Percentiles rank a stretch among this genome's conserved stretches.
Conservation (phyloP, 2,797 vertebrate genomes). For the Tapirus indicus region DNA sequence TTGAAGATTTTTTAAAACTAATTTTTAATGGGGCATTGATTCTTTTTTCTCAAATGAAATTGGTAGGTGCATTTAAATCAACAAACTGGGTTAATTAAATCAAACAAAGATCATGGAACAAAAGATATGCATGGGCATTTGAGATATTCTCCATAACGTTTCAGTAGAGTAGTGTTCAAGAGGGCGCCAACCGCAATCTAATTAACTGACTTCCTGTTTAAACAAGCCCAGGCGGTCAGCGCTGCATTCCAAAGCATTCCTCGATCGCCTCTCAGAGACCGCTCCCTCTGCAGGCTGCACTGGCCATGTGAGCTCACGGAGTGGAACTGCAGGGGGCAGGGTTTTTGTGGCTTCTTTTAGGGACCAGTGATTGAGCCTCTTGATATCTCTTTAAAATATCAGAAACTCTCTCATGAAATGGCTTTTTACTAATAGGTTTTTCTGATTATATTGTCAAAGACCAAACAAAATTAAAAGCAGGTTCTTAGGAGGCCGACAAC, state of each 20-base stretch:
- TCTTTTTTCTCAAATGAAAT: slow-evolving; percentile 54
- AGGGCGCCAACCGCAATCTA: slow-evolving; percentile 24
- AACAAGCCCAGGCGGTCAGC: neutral
- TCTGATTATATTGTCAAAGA: slow-evolving; percentile 87
- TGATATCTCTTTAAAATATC: slow-evolving; percentile 81
- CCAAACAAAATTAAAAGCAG: slow-evolving; percentile 88
- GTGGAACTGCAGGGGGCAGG: neutral
- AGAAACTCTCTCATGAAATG: slow-evolving; percentile 80
- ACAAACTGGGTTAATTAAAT: slow-evolving; percentile 1
- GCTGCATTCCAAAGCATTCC: slow-evolving; percentile 43
- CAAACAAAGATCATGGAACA: neutral
- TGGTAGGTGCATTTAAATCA: neutral
- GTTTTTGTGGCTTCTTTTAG: slow-evolving; percentile 39
- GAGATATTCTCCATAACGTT: slow-evolving; percentile 34
- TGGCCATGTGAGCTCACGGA: neutral
- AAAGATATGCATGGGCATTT: slow-evolving; percentile 15
- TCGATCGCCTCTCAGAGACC: slow-evolving; percentile 17
- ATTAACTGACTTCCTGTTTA: slow-evolving; percentile 70
- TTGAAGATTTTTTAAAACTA: neutral
- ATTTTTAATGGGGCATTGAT: slow-evolving; percentile 12
- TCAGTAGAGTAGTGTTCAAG: neutral
- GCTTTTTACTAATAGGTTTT: slow-evolving; percentile 87
- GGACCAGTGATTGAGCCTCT: neutral
- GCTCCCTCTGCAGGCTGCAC: neutral
- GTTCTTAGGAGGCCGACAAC: slow-evolving; percentile 80